Evolutionary conservation across 2,113 vertebrate genomes (phyloP).

Genomic region (Rhinopomastus cyanomelas): DNA sequence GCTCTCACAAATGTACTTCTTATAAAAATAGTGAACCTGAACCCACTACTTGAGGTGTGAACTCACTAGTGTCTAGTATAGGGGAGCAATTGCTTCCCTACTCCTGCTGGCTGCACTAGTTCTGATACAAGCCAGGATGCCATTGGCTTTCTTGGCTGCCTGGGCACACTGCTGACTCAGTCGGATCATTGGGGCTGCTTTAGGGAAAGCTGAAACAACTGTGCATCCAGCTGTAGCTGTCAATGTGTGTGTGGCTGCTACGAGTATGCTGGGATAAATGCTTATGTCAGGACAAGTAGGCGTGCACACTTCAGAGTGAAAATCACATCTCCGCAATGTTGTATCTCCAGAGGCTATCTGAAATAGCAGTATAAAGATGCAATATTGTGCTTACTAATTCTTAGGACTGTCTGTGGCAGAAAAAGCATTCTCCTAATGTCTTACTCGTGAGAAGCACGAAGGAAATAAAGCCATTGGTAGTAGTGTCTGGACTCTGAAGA

Average conservation of each 20-base stretch:
- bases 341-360: not conserved
- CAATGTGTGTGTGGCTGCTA: not conserved
- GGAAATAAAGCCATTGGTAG: slow-evolving; percentile 10
- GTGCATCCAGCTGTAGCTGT: fast-evolving
- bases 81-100: no score
- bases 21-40: no score
- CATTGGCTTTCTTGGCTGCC: no score
- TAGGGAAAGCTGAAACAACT: not conserved
- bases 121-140: no score
- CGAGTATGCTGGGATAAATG: not conserved
- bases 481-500: not conserved
- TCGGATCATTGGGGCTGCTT: no score
- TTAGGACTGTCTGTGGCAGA: not conserved
- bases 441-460: not conserved
- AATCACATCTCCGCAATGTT: not conserved
- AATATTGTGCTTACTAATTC: not conserved
- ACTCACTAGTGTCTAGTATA: no score
- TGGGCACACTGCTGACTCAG: no score
- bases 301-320: not conserved
- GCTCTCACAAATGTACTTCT: not conserved
- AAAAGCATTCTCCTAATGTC: not conserved
- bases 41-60: no score
- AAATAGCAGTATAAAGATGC: not conserved
- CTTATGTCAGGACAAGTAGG: not conserved
- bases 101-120: no score